These are phyloP conservation scores for Cremastobaeus sp. DNA, from an alignment of 2,888 invertebrate genomes.

Conservation along the genomic window DNA sequence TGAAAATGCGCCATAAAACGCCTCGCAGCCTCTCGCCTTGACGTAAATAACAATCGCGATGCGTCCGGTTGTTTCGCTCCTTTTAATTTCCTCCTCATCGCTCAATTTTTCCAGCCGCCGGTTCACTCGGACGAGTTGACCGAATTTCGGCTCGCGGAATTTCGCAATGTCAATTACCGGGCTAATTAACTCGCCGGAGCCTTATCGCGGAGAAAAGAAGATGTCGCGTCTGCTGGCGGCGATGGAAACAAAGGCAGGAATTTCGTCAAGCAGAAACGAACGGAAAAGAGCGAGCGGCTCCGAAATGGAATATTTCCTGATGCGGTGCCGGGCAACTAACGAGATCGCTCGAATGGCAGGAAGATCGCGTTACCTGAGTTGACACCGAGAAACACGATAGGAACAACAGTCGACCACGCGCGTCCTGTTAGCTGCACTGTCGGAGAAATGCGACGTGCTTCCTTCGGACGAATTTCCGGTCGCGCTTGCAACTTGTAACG, in stretches of 20 bases:
- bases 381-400: slow-evolving; percentile 58
- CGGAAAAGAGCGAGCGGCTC: slow-evolving; percentile 29
- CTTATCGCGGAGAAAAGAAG: slow-evolving; percentile 6
- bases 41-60: slow-evolving; percentile 10
- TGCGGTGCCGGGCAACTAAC: slow-evolving; percentile 32
- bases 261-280: slow-evolving; percentile 38
- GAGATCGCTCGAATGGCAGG: slow-evolving; percentile 52
- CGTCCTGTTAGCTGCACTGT: slow-evolving; percentile 49
- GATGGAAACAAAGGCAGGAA: slow-evolving; percentile 15
- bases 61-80: background rate
- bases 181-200: slow-evolving; percentile 10
- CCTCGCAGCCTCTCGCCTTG: slow-evolving; percentile 8
- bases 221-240: too few relatives aligned
- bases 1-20: slow-evolving; percentile 50
- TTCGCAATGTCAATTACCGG: background rate
- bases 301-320: slow-evolving; percentile 58
- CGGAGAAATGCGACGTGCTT: slow-evolving; percentile 42
- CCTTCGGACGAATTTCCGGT: slow-evolving; percentile 37
- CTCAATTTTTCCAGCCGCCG: too few relatives aligned
- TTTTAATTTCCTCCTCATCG: too few relatives aligned
- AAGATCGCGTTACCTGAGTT: slow-evolving; percentile 54
- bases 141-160: too few relatives aligned
- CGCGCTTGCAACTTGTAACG: background rate
- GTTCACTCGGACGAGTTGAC: too few relatives aligned
- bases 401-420: slow-evolving; percentile 57